Base-by-base conservation (phyloP, 2,797 vertebrate genomes). In the Centroberyx gerrardi region DNA sequence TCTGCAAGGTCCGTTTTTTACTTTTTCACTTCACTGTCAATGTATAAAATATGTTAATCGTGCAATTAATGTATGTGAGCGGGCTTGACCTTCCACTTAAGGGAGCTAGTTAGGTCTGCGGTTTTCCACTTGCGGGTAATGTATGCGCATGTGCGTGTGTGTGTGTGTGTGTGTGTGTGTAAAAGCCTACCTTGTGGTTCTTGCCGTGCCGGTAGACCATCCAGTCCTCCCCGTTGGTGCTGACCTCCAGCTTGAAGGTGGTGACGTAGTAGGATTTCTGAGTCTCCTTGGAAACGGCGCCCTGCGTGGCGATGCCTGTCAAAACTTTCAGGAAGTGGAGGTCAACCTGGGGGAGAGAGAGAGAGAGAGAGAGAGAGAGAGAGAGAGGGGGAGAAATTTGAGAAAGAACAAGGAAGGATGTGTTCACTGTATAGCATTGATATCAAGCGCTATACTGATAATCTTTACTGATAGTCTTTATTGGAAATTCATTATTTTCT, bases 171-270 rank as follows among this genome's bases (percentile, higher is more conserved):
- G 56, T 59, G 52, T 59, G 51, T 36, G 13, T 46, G 27, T n/a
- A 29, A 18, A 33, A 7, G 17, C 85, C 52, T 94, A 98, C 98
- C 97, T 99, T 99, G 51, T 99, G 98, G 90, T 98, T 99, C 93
- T 99, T 99, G 90, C 97, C 97, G 0, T 99, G 97, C 27, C 98
- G 95, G 90, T 98, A 99, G 79, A 98, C 95, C 97, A 99, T 99
- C 98, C 98, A 99, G 94, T 99, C 98, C 81, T 99, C 98, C 0
- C 98, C 98, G 0, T 99, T 99, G 46, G 98, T 98, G 95, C 98
- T 99, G 94, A 99, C 95, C 90, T 99, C 98, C 85, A 99, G 92
- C 87, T 99, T 99, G 90, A 99, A 99, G 33, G 96, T 95, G 77
- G 95, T 97, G 76, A 99, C 96, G 7, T 96, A 97, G 88, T 99